Evolutionary conservation across 2,797 vertebrate genomes (phyloP).

Genomic region (Anguilla obscura): DNA sequence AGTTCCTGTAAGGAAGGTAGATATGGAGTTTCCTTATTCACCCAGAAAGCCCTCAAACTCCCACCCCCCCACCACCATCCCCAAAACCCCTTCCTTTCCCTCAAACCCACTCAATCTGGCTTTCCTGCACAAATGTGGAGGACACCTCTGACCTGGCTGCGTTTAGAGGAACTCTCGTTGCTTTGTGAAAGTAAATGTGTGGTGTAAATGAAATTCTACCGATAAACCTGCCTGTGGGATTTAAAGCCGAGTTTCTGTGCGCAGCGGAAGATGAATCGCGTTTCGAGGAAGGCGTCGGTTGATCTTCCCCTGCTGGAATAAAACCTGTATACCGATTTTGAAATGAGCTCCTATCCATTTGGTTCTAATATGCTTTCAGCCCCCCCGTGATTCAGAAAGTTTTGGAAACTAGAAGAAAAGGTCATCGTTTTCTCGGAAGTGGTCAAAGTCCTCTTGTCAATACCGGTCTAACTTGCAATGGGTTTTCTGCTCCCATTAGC

Average conservation of each 20-base stretch:
- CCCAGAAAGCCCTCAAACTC: constrained; percentile 38
- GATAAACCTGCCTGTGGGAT: constrained; percentile 44
- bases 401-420: constrained; percentile 4
- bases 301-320: constrained; percentile 58
- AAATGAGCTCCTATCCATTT: background rate
- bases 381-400: background rate
- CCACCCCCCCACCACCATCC: constrained; percentile 42
- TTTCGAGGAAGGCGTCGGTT: constrained; percentile 32
- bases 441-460: constrained; percentile 27
- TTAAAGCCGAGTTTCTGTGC: constrained; percentile 52
- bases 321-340: constrained; percentile 38
- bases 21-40: constrained; percentile 43
- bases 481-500: background rate
- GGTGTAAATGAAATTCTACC: constrained; percentile 56
- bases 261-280: constrained; percentile 51
- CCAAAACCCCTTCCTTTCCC: constrained; percentile 39
- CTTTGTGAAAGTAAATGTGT: constrained; percentile 60
- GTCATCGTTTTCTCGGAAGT: constrained; percentile 12
- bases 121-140: constrained; percentile 11
- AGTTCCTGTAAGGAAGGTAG: constrained; percentile 19
- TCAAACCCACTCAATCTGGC: constrained; percentile 6
- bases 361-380: background rate
- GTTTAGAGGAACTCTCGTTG: constrained; percentile 55
- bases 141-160: constrained; percentile 35
- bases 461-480: constrained; percentile 25